These are phyloP conservation scores for Chymomyza costata DNA, from an alignment of 1,140 invertebrate species.

Conservation along the genomic window DNA sequence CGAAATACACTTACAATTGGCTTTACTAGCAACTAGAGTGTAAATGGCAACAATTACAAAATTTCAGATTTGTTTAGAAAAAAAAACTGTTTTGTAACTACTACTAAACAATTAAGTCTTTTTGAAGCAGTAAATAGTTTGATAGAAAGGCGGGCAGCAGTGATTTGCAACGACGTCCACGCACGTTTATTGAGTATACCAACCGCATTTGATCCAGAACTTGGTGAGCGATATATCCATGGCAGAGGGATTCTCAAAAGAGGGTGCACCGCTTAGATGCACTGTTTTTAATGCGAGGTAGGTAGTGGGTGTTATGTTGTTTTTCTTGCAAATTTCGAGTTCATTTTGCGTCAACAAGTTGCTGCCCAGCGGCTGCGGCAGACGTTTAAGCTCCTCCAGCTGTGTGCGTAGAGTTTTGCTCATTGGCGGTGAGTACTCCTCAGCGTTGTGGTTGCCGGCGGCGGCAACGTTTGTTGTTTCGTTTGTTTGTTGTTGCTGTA, in stretches of 20 bases:
- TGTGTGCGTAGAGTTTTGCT: slow-evolving; percentile 61
- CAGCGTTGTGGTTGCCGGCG: slow-evolving; percentile 22
- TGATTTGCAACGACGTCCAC: too few relatives aligned
- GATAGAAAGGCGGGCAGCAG: too few relatives aligned
- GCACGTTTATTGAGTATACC: too few relatives aligned
- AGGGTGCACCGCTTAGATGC: slow-evolving; percentile 73
- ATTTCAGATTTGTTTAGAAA: too few relatives aligned
- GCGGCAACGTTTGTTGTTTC: too few relatives aligned
- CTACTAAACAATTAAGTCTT: too few relatives aligned
- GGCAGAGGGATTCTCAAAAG: slow-evolving; percentile 45
- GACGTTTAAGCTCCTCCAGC: slow-evolving; percentile 59
- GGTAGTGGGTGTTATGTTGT: slow-evolving; percentile 77
- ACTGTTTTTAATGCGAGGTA: slow-evolving; percentile 79
- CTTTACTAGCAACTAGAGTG: too few relatives aligned
- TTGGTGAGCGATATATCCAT: slow-evolving; percentile 69
- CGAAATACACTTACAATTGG: neutral
- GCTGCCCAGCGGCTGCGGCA: slow-evolving; percentile 58
- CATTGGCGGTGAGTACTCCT: slow-evolving; percentile 28
- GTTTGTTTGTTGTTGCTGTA: slow-evolving; percentile 28
- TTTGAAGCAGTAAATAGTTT: too few relatives aligned
- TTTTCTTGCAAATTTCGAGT: slow-evolving; percentile 76
- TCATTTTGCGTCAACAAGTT: slow-evolving; percentile 75
- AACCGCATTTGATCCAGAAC: slow-evolving; percentile 74
- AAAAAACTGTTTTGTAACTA: too few relatives aligned
- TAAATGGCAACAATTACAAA: neutral